Evolutionary conservation across 2,888 invertebrate genomes (phyloP), one percentile per base, ranked within the genome.

Genomic region (Cheilosia grossa): DNA sequence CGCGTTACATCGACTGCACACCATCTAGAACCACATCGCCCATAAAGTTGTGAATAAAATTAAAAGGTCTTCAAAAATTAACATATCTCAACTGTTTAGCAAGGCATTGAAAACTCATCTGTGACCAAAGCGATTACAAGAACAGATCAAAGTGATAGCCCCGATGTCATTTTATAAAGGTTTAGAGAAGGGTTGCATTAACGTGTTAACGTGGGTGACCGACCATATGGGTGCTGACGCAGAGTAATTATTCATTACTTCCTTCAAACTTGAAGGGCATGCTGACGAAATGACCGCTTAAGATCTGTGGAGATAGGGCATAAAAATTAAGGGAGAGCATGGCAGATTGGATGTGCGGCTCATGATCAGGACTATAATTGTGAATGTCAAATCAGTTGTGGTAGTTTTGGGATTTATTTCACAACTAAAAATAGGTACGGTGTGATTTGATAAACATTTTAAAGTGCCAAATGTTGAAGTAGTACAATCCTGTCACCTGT

Each of bases 41-140:
- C 64, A 74, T 64, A 74, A 63, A 56, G 64, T 72, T 42, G 37
- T 51, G 64, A 53, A 66, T 53, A 66, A 49, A 40, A 67, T 53
- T 56, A 33, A 56, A 56, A 33, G 63, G 51, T 51, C 24, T n/a
- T 64, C n/a, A 42, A 24, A 54, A 54, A 74, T 63, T 74, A n/a
- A 49, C 74, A 74, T 74, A 21, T 74, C 37, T 54, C 19, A 21
- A 64, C 56, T 54, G 56, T 37, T 54, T 56, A 19, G 54, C 17
- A 47, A 56, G 37, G 37, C 72, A 59, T 51, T 40, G 40, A 51
- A 53, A 61, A 51, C 56, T 72, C 59, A 72, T 61, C 72, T 61
- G 59, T 61, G 59, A 61, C 72, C 59, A n/a, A 27, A 58, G 17
- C 51, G 51, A 72, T 69, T 72, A 72, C 15, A 59, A 51, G 49